Conservation (phyloP, 2,888 invertebrate genomes). For the Bombylius major region DNA sequence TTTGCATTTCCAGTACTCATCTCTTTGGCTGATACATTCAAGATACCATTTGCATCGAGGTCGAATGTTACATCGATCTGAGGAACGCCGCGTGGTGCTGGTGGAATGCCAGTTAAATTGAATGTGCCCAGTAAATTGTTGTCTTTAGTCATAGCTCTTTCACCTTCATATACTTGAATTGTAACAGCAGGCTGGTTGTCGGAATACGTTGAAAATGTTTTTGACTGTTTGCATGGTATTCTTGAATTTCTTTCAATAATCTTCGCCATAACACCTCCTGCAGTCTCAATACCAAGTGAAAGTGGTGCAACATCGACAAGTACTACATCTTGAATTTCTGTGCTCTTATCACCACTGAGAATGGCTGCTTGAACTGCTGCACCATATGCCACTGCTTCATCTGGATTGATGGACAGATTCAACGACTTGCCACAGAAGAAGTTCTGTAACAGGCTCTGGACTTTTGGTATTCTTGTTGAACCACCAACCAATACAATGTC, state of each 20-base stretch:
- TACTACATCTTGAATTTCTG: slow-evolving; percentile 56
- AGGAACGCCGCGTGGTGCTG: slow-evolving; percentile 72
- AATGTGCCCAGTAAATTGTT: slow-evolving; percentile 89
- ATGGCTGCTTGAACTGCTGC: slow-evolving; percentile 58
- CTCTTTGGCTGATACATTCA: slow-evolving; percentile 67
- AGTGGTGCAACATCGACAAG: slow-evolving; percentile 51
- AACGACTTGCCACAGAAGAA: slow-evolving; percentile 57
- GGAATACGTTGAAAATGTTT: slow-evolving; percentile 60
- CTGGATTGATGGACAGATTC: slow-evolving; percentile 59
- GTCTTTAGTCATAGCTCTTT: slow-evolving; percentile 79
- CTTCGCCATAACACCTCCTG: slow-evolving; percentile 61
- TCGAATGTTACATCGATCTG: slow-evolving; percentile 69
- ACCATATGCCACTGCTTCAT: slow-evolving; percentile 63
- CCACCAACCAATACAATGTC: slow-evolving; percentile 69
- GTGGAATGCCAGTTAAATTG: slow-evolving; percentile 85
- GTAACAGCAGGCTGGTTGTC: slow-evolving; percentile 64
- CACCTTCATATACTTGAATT: slow-evolving; percentile 58
- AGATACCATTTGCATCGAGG: slow-evolving; percentile 83
- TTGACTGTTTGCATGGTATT: slow-evolving; percentile 54
- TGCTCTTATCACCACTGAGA: slow-evolving; percentile 49
- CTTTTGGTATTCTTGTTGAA: slow-evolving; percentile 61
- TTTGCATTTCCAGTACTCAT: slow-evolving; percentile 50
- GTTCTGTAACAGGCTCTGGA: slow-evolving; percentile 55
- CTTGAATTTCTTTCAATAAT: slow-evolving; percentile 54
- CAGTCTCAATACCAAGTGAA: slow-evolving; percentile 52